Conservation (phyloP, 1,140 invertebrate species). For the Drosophila nasuta region DNA sequence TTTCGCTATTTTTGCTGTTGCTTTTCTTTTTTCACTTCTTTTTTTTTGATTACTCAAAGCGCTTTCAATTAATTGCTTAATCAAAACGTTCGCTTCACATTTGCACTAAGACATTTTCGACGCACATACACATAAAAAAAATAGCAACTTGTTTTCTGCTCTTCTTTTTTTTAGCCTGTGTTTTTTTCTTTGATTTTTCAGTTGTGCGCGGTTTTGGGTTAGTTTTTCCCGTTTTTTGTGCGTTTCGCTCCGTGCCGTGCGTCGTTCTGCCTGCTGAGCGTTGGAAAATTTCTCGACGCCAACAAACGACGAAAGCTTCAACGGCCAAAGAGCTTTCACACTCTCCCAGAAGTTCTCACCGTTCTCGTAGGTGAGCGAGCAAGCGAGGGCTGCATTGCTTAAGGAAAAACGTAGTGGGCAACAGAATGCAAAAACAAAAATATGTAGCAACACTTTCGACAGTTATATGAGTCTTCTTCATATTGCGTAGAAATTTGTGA, state of each 20-base stretch:
- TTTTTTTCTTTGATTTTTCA: slow-evolving; percentile 34
- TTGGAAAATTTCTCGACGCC: slow-evolving; percentile 67
- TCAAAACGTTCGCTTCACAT: slow-evolving; percentile 71
- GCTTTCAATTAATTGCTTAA: slow-evolving; percentile 78
- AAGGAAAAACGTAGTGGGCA: slow-evolving; percentile 24
- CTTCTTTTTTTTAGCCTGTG: slow-evolving; percentile 29
- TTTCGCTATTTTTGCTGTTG: slow-evolving; percentile 23
- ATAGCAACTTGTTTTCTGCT: slow-evolving; percentile 38
- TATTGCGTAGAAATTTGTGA: neutral
- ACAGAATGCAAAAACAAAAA: neutral
- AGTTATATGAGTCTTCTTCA: slow-evolving; percentile 28
- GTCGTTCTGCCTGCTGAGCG: slow-evolving; percentile 65
- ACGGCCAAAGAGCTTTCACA: slow-evolving; percentile 36
- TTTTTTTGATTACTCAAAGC: slow-evolving; percentile 34
- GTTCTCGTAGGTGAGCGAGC: slow-evolving; percentile 24
- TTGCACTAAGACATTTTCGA: slow-evolving; percentile 72
- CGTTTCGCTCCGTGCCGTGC: slow-evolving; percentile 69
- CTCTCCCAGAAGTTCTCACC: slow-evolving; percentile 9
- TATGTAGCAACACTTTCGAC: slow-evolving; percentile 15
- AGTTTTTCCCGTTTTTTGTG: slow-evolving; percentile 72
- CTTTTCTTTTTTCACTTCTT: slow-evolving; percentile 12
- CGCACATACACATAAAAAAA: slow-evolving; percentile 2
- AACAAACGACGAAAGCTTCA: slow-evolving; percentile 25
- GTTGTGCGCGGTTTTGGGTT: slow-evolving; percentile 51
- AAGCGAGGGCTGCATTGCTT: slow-evolving; percentile 56